These are phyloP conservation scores for Bedellia somnulentella DNA, from an alignment of 2,888 invertebrate species.

Conservation along the genomic window DNA sequence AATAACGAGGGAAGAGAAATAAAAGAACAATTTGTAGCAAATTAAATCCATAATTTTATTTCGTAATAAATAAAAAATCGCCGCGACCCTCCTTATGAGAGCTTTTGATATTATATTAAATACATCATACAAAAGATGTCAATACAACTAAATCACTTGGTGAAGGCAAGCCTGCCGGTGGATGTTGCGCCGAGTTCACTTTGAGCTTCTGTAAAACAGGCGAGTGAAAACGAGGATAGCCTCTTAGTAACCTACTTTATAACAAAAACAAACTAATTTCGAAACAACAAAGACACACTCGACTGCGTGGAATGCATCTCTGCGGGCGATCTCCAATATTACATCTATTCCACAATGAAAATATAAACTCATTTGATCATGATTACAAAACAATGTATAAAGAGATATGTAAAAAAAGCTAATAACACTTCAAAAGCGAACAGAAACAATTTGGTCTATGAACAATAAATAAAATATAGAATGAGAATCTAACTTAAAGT, in stretches of 20 bases:
- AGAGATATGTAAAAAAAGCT: constrained; percentile 57
- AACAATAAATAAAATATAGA: constrained; percentile 51
- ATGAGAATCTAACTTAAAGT: constrained; percentile 50
- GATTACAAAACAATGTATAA: constrained; percentile 48
- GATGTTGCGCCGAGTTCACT: constrained; percentile 16
- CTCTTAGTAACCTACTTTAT: constrained; percentile 45
- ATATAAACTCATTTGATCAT: constrained; percentile 50
- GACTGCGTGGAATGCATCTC: constrained; percentile 44
- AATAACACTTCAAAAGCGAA: constrained; percentile 54
- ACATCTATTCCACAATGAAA: constrained; percentile 34
- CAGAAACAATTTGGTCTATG: constrained; percentile 43
- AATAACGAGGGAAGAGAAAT: no score
- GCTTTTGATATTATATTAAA: constrained; percentile 54
- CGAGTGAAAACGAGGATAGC: constrained; percentile 53
- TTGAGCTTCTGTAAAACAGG: constrained; percentile 30
- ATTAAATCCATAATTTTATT: constrained; percentile 61
- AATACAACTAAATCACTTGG: constrained; percentile 62
- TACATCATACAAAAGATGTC: constrained; percentile 62
- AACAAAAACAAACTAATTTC: constrained; percentile 32
- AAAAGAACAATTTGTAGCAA: no score
- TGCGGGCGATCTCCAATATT: constrained; percentile 27
- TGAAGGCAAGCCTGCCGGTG: constrained; percentile 59
- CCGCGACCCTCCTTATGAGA: constrained; percentile 53
- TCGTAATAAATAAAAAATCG: constrained; percentile 59
- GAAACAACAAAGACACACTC: constrained; percentile 44